A percentile compares a stretch with the other conserved stretches of the same genome.
Conservation (phyloP, 2,888 invertebrate species). For the Atethmia centrago region DNA sequence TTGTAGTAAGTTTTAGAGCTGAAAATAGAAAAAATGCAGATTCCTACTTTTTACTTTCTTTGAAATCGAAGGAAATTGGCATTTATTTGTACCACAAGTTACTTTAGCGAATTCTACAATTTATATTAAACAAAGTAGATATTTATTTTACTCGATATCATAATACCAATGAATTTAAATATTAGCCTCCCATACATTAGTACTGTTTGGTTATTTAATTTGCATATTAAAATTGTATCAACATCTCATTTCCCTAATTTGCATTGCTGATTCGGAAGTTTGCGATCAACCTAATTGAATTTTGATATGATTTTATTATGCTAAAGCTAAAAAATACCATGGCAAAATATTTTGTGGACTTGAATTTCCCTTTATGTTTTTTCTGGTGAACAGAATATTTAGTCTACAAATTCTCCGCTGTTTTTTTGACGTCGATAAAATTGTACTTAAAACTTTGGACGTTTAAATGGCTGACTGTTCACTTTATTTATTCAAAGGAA, state of each 20-base stretch:
- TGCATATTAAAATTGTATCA: constrained; percentile 72
- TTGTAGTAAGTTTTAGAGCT: neutral
- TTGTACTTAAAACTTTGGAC: neutral
- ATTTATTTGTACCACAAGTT: neutral
- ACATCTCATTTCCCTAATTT: constrained; percentile 75
- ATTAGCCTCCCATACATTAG: constrained; percentile 32
- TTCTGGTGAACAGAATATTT: neutral
- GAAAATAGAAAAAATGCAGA: neutral
- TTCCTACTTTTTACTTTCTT: neutral
- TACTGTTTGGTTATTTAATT: constrained; percentile 54
- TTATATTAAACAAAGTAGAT: constrained; percentile 6
- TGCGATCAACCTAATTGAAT: constrained; percentile 72
- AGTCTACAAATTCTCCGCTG: neutral
- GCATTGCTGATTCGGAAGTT: constrained; percentile 75
- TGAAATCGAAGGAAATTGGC: no score
- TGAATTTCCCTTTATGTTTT: constrained; percentile 11
- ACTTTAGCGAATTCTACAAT: constrained; percentile 15
- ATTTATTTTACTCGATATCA: constrained; percentile 35
- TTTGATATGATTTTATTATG: constrained; percentile 67
- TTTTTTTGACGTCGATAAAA: neutral
- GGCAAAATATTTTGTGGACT: constrained; percentile 1
- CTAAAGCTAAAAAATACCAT: constrained; percentile 29
- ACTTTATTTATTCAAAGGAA: neutral
- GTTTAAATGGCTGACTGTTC: neutral
- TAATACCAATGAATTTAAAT: constrained; percentile 39